A percentile compares a stretch with the other conserved stretches of the same genome.
These are phyloP conservation scores for Mythimna ferrago DNA, from an alignment of 2,888 invertebrate species.

Conservation along the genomic window DNA sequence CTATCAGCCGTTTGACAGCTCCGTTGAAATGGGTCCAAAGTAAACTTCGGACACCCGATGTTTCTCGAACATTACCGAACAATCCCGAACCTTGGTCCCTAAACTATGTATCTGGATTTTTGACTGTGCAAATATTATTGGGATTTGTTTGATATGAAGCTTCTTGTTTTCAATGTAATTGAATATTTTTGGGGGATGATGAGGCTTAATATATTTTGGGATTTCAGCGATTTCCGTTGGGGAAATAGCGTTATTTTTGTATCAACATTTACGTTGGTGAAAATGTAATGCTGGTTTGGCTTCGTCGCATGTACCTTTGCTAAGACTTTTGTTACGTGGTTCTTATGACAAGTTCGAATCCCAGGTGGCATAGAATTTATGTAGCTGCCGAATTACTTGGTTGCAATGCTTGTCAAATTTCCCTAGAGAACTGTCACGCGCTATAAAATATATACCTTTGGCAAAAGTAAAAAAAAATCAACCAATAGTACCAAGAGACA, in stretches of 20 bases:
- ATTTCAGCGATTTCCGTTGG: conserved; percentile 1
- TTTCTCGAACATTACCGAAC: conserved; percentile 36
- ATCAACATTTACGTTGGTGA: neutral
- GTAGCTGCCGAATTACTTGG: neutral
- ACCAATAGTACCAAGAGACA: no score
- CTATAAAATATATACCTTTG: neutral
- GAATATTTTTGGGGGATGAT: conserved; percentile 48
- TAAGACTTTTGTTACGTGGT: neutral
- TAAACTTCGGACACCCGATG: conserved; percentile 35
- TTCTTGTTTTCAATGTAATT: conserved; percentile 48
- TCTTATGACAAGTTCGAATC: neutral
- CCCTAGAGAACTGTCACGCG: conserved; percentile 1
- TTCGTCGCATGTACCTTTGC: no score
- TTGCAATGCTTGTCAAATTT: neutral
- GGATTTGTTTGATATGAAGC: conserved; percentile 38
- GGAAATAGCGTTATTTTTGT: conserved; percentile 11
- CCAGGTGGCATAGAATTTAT: neutral
- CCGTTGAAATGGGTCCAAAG: conserved; percentile 45
- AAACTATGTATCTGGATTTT: conserved; percentile 32
- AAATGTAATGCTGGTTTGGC: neutral
- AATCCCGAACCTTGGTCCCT: conserved; percentile 17
- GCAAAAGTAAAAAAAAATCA: neutral
- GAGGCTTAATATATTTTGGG: conserved; percentile 30
- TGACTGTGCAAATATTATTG: conserved; percentile 37
- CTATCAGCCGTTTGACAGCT: conserved; percentile 39